phyloP scores from a whole-genome alignment of 2,888 invertebrate genomes.

The Hypomecis punctinalis region DNA sequence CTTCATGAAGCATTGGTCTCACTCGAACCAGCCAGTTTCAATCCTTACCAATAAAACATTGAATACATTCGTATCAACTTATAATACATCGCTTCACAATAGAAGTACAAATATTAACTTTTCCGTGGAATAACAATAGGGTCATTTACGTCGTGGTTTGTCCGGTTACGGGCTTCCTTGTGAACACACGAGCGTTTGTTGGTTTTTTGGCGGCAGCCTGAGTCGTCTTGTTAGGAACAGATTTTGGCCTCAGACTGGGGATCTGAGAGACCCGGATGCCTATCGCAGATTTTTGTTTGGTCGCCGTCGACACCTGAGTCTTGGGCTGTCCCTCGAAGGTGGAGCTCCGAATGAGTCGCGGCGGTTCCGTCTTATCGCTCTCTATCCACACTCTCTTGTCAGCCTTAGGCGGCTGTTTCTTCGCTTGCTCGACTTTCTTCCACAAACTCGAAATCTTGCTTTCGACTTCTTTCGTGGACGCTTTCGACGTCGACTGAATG shows the following conservation, averaged over 20 bases:
- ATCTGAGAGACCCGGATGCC: conserved; percentile 78
- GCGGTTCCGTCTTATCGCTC: conserved; percentile 66
- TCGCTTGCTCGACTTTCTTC: conserved; percentile 90
- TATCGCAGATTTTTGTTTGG: conserved; percentile 79
- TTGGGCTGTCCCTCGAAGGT: conserved; percentile 87
- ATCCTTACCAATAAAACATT: conserved; percentile 17
- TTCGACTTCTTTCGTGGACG: conserved; percentile 85
- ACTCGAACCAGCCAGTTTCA: conserved; percentile 4
- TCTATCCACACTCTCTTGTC: conserved; percentile 87
- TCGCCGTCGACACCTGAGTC: conserved; percentile 63
- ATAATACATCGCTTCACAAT: conserved; percentile 12
- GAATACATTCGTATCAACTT: conserved; percentile 22
- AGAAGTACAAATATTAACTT: conserved; percentile 20
- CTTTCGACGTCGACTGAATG: conserved; percentile 79
- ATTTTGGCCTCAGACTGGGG: conserved; percentile 71
- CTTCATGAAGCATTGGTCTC: conserved; percentile 2
- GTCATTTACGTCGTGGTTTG: conserved; percentile 59
- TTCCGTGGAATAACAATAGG: conserved; percentile 17
- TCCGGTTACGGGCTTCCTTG: conserved; percentile 65
- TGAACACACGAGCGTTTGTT: conserved; percentile 58
- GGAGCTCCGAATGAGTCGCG: conserved; percentile 85
- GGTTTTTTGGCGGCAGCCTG: conserved; percentile 60
- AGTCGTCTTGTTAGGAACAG: conserved; percentile 53
- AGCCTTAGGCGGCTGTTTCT: conserved; percentile 84
- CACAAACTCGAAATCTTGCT: conserved; percentile 93